Conservation (phyloP, 2,113 vertebrate genomes). For the Albula goreensis region DNA sequence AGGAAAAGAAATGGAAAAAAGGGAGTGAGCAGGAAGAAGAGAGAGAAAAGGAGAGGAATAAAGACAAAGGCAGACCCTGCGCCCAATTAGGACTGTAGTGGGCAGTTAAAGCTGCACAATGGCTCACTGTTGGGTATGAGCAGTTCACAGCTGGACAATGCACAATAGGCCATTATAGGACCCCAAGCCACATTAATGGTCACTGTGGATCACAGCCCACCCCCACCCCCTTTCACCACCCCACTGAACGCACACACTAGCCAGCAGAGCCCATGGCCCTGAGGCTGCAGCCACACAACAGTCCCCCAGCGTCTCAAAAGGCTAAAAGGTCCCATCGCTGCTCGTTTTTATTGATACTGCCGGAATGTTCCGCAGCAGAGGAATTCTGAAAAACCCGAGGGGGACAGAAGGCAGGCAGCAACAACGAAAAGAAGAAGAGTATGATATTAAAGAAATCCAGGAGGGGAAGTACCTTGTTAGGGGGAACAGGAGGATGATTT, state of each 20-base stretch:
- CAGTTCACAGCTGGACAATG: slow-evolving; percentile 33
- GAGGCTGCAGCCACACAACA: background rate
- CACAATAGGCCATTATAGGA: slow-evolving; percentile 31
- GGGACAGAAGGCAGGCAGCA: background rate
- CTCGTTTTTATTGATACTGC: slow-evolving; percentile 22
- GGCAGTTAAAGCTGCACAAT: slow-evolving; percentile 24
- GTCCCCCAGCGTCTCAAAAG: background rate
- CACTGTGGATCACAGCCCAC: background rate
- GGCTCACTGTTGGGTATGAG: slow-evolving; percentile 22
- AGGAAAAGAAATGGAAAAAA: slow-evolving; percentile 48
- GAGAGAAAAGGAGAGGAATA: slow-evolving; percentile 4
- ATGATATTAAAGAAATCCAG: background rate
- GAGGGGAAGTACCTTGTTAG: slow-evolving; percentile 21
- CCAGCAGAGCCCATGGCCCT: slow-evolving; percentile 16
- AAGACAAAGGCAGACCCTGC: slow-evolving; percentile 9
- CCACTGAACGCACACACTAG: slow-evolving; percentile 18
- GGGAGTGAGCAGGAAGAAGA: slow-evolving; percentile 19
- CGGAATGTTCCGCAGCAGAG: slow-evolving; percentile 2
- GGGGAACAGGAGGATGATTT: slow-evolving; percentile 15
- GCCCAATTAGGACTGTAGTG: slow-evolving; percentile 36
- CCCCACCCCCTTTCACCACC: background rate
- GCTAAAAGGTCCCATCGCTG: slow-evolving; percentile 13
- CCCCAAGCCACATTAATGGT: background rate
- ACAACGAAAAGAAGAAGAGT: background rate
- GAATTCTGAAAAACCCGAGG: background rate